Evolutionary conservation across 2,797 vertebrate species (phyloP), one percentile per base, ranked within the genome.

Genomic region (Phoxinus dragarum): DNA sequence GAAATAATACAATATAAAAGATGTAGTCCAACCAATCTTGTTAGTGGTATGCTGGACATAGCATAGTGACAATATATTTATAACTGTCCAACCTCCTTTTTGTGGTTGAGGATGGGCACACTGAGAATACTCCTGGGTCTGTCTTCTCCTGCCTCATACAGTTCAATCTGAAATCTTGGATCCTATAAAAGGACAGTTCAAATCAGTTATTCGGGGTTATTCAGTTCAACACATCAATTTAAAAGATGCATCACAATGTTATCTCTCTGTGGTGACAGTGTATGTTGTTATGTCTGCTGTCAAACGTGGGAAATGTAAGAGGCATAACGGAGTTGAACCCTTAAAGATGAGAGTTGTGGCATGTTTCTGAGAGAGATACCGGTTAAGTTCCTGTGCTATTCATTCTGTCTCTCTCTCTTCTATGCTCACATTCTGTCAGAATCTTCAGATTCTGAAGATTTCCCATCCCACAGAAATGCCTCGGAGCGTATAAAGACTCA

Each of bases 71-170:
- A 66, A 66, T 10, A 66, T 19, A 49, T 5, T 66, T 56, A 27
- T 12, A 16, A 79, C 6, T 44, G n/a, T 64, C 44, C 94, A 93
- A 97, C 97, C 96, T 98, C 96, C 89, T 95, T 94, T 82, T 95
- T 95, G 17, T 97, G 96, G 87, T 97, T 97, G 91, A 96, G 87
- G 68, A 93, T 87, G 47, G 93, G 93, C 68, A 93, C 81, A 52
- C 90, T 87, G 72, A 94, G 80, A 83, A 92, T 85, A 5, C 85
- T 86, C 47, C 38, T 90, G 56, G 92, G 88, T 72, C 88, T 90
- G 36, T 72, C 71, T 1, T 56, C 84, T 81, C 82, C 72, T 38
- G 59, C 31, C 4, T 89, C 89, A 40, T 85, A 59, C 0, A 59
- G 81, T 44, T 88, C 81, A 3, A 73, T 0, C n/a, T 68, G 14